Percentiles rank a stretch among this genome's conserved stretches.
Evolutionary conservation across 2,113 vertebrate genomes (phyloP).

Genomic region (Amphilophus citrinellus): DNA sequence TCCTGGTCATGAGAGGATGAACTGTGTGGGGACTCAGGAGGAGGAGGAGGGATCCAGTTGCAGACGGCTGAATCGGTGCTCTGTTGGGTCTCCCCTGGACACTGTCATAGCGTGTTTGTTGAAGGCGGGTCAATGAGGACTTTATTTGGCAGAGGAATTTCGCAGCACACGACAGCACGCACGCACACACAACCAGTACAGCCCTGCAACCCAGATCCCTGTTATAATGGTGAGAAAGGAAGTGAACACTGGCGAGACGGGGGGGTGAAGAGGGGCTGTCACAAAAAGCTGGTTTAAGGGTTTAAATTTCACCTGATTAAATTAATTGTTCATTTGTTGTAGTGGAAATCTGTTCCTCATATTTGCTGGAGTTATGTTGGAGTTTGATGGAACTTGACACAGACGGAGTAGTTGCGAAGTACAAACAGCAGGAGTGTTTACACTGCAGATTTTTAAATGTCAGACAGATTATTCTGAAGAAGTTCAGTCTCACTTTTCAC

Average conservation of each 20-base stretch:
- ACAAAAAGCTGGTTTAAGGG: neutral
- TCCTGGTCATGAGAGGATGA: slow-evolving; percentile 60
- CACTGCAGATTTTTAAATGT: slow-evolving; percentile 19
- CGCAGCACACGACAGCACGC: slow-evolving; percentile 67
- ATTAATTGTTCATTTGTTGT: neutral
- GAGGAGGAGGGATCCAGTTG: slow-evolving; percentile 76
- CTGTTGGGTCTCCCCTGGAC: slow-evolving; percentile 80
- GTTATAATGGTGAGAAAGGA: slow-evolving; percentile 46
- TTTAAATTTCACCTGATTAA: neutral
- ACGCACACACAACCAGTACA: slow-evolving; percentile 25
- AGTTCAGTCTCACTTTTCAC: neutral
- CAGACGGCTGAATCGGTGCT: slow-evolving; percentile 78
- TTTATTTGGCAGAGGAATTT: slow-evolving; percentile 81
- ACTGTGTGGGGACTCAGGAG: slow-evolving; percentile 70
- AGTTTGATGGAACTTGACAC: neutral
- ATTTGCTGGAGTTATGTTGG: neutral
- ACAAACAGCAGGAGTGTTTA: slow-evolving; percentile 22
- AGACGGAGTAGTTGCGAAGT: neutral
- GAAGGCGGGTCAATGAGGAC: slow-evolving; percentile 78
- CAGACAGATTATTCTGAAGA: slow-evolving; percentile 4
- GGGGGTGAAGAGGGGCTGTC: slow-evolving; percentile 15
- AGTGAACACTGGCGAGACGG: slow-evolving; percentile 31
- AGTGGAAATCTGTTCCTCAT: neutral
- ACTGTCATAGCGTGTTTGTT: slow-evolving; percentile 80
- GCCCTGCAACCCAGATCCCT: slow-evolving; percentile 20